Conservation (phyloP, 1,140 invertebrate genomes). For the Bemisia tabaci region DNA sequence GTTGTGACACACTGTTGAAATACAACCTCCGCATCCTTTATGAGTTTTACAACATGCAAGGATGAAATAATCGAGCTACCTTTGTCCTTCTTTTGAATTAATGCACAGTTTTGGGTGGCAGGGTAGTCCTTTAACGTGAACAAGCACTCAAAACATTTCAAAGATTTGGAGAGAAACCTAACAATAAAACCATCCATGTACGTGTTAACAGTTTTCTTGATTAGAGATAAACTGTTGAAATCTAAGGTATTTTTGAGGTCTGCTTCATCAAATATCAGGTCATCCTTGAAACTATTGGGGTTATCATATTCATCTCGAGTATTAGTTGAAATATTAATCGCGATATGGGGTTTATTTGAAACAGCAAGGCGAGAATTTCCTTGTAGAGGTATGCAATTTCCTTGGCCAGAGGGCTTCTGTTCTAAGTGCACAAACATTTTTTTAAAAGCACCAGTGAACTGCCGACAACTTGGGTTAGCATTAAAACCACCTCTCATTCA, state of each 20-base stretch:
- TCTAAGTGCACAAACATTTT: background rate
- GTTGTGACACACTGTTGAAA: background rate
- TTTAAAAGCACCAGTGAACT: background rate
- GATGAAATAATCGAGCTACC: background rate
- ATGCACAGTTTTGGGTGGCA: background rate
- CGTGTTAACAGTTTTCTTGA: background rate
- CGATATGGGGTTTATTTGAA: background rate
- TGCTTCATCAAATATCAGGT: background rate
- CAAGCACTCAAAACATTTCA: background rate
- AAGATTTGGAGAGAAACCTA: background rate
- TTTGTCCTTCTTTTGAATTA: background rate
- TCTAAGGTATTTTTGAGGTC: background rate
- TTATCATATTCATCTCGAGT: background rate
- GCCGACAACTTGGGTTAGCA: background rate
- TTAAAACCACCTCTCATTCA: background rate
- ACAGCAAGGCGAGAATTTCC: background rate
- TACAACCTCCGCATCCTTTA: background rate
- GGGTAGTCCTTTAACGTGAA: background rate
- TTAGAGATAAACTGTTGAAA: background rate
- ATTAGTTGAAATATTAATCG: background rate
- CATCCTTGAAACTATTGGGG: background rate
- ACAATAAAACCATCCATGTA: background rate
- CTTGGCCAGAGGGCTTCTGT: background rate
- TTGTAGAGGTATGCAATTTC: background rate
- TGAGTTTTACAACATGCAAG: background rate